Base-by-base conservation (phyloP, 2,888 invertebrate genomes). In the Plemyria rubiginata region DNA sequence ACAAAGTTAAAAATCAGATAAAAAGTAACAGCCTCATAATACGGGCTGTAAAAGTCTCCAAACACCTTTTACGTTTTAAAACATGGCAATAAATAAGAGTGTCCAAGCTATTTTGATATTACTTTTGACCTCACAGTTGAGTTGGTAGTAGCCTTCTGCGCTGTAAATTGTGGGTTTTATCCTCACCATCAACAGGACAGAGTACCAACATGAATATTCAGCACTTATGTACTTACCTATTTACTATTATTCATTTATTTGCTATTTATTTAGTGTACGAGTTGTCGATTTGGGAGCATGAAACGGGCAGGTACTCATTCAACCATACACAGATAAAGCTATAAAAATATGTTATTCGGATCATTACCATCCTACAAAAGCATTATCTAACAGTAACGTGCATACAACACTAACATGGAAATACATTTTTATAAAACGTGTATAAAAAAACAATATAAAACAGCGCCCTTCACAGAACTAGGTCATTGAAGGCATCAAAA, bases 401-500 rank as follows among this genome's bases (percentile, higher is more conserved):
- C 68, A 72, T 73, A 70, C 73, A 70, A 62, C 45, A 65, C 62
- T 71, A 54, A 53, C 46, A 54, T 57, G 40, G 56, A 65, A 64
- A 54, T 38, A 22, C 50, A 57, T 49, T 62, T 65, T 45, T 52
- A 56, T 60, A 52, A 52, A 61, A 58, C 55, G 16, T n/a, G n/a
- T n/a, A n/a, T n/a, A n/a, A n/a, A n/a, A n/a, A n/a, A 8, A 43
- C 38, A 29, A 48, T 36, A 59, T 55, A n/a, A n/a, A n/a, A 43
- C 22, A 52, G 13, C 38, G 36, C 22, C 48, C 49, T 50, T 52
- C 32, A 45, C 59, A 16, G n/a, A 67, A 54, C 38, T 62, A 45
- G 41, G 60, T 63, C 66, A 62, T 38, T 38, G 62, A 75, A 74
- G 67, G 72, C 74, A 77, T 80, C 74, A 80, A 80, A 82, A 79